Conservation (phyloP, 1,140 invertebrate species). For the Drosophila lacteicornis region DNA sequence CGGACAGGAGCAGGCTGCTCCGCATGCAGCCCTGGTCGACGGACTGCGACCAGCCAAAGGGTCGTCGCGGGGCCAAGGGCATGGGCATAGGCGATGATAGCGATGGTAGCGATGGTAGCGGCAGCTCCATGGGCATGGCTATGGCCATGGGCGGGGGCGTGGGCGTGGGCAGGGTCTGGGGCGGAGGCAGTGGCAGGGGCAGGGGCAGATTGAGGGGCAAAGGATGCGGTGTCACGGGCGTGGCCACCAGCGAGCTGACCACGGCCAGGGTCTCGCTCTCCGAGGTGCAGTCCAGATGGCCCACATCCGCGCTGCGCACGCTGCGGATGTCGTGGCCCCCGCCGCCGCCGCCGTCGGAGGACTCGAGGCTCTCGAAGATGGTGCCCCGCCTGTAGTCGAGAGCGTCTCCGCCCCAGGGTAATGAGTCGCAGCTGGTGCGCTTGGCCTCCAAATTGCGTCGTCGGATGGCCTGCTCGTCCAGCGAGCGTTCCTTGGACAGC, state of each 20-base stretch:
- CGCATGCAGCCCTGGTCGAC: conserved; percentile 73
- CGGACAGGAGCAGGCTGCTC: conserved; percentile 73
- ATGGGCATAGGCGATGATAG: conserved; percentile 3
- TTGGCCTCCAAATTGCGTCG: conserved; percentile 82
- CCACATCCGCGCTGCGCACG: conserved; percentile 75
- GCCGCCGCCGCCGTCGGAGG: conserved; percentile 56
- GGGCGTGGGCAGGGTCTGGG: conserved; percentile 18
- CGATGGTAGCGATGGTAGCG: not conserved
- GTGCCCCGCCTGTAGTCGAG: conserved; percentile 77
- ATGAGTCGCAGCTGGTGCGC: conserved; percentile 83
- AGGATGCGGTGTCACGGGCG: conserved; percentile 18
- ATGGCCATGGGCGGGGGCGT: conserved; percentile 5
- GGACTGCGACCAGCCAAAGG: conserved; percentile 79
- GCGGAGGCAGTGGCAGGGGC: conserved; percentile 13
- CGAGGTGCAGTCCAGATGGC: conserved; percentile 22
- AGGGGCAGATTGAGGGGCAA: conserved; percentile 14
- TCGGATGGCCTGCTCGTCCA: conserved; percentile 83
- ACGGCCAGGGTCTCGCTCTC: conserved; percentile 53
- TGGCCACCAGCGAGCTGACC: conserved; percentile 55
- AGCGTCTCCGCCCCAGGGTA: conserved; percentile 80
- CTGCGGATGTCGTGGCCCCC: conserved; percentile 65
- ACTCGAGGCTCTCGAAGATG: conserved; percentile 82
- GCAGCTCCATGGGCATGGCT: conserved; percentile 11
- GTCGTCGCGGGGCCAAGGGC: conserved; percentile 48
- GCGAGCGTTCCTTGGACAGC: conserved; percentile 80